A percentile compares a stretch with the other conserved stretches of the same genome.
Evolutionary conservation across 2,113 vertebrate genomes (phyloP).

Genomic region (Dasyurus viverrinus): DNA sequence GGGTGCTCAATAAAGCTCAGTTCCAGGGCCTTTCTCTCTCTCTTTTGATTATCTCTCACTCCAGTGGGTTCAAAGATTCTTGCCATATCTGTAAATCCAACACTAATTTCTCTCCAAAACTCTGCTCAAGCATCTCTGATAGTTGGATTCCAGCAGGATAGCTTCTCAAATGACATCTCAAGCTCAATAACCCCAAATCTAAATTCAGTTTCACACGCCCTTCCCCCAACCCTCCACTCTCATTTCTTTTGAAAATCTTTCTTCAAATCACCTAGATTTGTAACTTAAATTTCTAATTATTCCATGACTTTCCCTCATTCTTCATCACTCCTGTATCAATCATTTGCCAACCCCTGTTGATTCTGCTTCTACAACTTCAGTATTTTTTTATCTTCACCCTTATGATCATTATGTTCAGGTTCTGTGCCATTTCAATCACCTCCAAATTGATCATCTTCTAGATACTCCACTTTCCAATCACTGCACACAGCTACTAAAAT

Average conservation of each 20-base stretch:
- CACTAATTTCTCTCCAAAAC: not conserved
- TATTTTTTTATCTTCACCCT: not conserved
- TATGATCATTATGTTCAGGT: not conserved
- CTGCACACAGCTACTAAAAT: not conserved
- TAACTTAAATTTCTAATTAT: not conserved
- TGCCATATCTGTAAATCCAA: not conserved
- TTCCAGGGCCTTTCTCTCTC: not conserved
- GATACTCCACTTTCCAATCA: not conserved
- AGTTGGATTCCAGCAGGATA: not conserved
- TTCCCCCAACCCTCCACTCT: not conserved
- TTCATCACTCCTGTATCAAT: not conserved
- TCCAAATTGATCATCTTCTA: not conserved
- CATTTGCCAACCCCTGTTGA: not conserved
- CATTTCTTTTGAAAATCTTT: not conserved
- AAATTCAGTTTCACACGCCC: not conserved
- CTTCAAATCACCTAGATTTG: not conserved
- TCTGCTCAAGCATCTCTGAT: not conserved
- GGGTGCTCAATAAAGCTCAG: not conserved
- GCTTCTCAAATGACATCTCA: not conserved
- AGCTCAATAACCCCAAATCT: not conserved
- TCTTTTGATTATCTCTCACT: not conserved
- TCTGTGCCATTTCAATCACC: not conserved
- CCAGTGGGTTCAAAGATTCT: not conserved
- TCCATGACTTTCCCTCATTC: not conserved
- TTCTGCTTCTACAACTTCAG: not conserved